phyloP scores from a whole-genome alignment of 2,113 vertebrate genomes.

The Lutjanus erythropterus region DNA sequence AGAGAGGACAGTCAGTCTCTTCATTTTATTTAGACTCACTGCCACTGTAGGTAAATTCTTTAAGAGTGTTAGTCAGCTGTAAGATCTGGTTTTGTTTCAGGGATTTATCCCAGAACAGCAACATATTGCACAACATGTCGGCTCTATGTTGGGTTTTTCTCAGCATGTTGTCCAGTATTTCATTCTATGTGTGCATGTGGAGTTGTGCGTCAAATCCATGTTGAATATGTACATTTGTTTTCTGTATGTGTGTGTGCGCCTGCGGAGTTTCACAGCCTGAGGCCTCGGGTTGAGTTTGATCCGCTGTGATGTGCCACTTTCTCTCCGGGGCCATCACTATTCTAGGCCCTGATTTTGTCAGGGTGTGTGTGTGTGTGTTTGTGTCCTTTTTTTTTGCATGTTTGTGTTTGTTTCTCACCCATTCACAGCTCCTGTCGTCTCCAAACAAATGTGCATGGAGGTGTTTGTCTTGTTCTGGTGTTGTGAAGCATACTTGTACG shows the following conservation, averaged over 20 bases:
- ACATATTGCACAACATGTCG: background rate
- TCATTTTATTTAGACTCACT: constrained; percentile 20
- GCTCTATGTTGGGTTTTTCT: background rate
- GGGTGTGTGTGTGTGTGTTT: constrained; percentile 22
- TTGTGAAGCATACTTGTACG: constrained; percentile 15
- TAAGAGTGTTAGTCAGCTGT: background rate
- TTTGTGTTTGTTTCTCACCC: constrained; percentile 29
- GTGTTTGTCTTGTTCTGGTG: background rate
- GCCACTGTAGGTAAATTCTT: constrained; percentile 6
- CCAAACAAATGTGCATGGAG: background rate
- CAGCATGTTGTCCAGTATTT: background rate
- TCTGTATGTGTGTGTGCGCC: background rate
- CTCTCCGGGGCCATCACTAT: constrained; percentile 46
- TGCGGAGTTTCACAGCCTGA: constrained; percentile 10
- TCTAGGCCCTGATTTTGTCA: constrained; percentile 7
- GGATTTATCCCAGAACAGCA: background rate
- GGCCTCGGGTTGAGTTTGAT: constrained; percentile 54
- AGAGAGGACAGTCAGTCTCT: constrained; percentile 14
- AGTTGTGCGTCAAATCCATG: background rate
- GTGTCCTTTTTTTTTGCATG: background rate
- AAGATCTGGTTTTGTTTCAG: background rate
- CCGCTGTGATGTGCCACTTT: constrained; percentile 48
- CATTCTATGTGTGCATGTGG: constrained; percentile 1
- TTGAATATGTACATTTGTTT: constrained; percentile 22
- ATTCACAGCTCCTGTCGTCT: background rate